Evolutionary conservation across 2,797 vertebrate genomes (phyloP), one percentile per base, ranked within the genome.

Genomic region (Carapus acus): DNA sequence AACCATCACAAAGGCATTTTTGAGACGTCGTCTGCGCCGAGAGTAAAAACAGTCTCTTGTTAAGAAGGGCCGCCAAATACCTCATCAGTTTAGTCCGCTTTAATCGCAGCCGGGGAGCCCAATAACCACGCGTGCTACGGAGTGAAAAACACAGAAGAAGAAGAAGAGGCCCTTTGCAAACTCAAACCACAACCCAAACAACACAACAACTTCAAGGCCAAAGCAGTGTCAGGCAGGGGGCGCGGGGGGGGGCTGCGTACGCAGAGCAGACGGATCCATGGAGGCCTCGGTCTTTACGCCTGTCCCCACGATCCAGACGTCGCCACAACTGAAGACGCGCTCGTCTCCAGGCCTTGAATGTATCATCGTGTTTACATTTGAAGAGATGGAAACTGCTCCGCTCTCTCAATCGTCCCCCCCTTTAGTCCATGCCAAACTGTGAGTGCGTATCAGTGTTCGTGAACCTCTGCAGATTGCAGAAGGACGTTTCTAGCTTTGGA

Each of bases 331-430:
- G 8, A 66, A 45, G n/a, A n/a, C 24, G 4, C 5, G 9, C 9
- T 3, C 2, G 1, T 13, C 53, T 55, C 56, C 42, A 37, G 37
- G 41, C 42, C 39, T 61, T 55, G 53, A 54, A 42, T 66, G 21
- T 39, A 43, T 65, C 42, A 18, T 3, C 24, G 22, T 67, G 57
- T 76, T 81, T 72, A 49, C 57, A 59, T 73, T 43, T 54, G 48
- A 70, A 29, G 58, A 52, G 45, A 41, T 61, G 50, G 61, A 76
- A 73, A 41, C 22, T 14, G 72, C 75, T n/a, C n/a, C n/a, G n/a
- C n/a, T n/a, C n/a, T n/a, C n/a, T n/a, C n/a, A n/a, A n/a, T 71
- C 44, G 65, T 67, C 29, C 46, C 24, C 9, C 24, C 24, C 5
- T 4, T 27, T 27, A 4, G 5, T 27, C 24, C 24, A 9, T 27